These are phyloP conservation scores for Branchellion lobata DNA, from an alignment of 2,888 invertebrate species.

Conservation along the genomic window DNA sequence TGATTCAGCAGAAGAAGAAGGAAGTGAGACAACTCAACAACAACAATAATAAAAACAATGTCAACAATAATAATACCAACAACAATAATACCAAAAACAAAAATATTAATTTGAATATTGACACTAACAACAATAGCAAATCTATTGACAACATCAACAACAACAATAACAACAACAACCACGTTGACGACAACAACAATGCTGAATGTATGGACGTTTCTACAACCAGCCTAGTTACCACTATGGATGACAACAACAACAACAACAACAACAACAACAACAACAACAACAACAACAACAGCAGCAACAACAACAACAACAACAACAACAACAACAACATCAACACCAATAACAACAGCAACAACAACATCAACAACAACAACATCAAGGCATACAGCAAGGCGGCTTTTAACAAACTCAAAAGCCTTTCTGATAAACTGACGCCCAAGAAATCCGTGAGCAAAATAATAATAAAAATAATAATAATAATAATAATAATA, in stretches of 20 bases:
- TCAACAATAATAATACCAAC: background rate
- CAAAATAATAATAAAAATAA: no score
- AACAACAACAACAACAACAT: background rate
- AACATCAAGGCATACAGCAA: background rate
- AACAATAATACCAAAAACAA: conserved; percentile 7
- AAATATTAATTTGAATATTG: background rate
- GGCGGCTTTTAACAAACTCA: no score
- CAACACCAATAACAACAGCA: background rate
- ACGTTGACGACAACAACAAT: background rate
- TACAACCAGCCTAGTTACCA: no score
- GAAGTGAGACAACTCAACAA: background rate
- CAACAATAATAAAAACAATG: conserved; percentile 6
- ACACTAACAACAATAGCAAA: background rate
- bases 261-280: conserved; percentile 12
- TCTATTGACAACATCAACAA: conserved; percentile 1
- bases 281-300: conserved; percentile 16
- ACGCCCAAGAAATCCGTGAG: no score
- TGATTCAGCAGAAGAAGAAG: no score
- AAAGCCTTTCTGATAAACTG: no score
- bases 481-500: no score
- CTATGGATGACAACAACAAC: background rate
- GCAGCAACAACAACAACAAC: background rate
- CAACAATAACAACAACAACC: conserved; percentile 11
- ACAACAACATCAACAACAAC: conserved; percentile 12
- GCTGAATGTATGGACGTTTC: no score